Conservation (phyloP, 2,888 invertebrate genomes). For the Baronia brevicornis region DNA sequence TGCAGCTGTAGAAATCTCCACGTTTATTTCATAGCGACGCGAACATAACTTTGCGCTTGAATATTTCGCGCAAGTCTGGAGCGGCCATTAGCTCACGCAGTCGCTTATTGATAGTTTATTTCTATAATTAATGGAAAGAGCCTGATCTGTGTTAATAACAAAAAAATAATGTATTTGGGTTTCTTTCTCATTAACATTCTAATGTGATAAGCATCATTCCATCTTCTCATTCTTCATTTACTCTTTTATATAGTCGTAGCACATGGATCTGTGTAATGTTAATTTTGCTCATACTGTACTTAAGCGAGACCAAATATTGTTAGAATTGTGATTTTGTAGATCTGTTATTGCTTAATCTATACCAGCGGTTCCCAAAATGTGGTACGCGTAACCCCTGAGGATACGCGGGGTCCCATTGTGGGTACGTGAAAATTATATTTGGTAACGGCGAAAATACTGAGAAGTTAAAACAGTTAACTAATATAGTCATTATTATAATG, state of each 20-base stretch:
- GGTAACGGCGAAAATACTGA: no score
- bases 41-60: no score
- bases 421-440: no score
- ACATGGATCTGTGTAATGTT: constrained; percentile 34
- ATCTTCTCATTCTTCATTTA: constrained; percentile 5
- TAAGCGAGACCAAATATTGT: constrained; percentile 19
- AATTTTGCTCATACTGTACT: constrained; percentile 25
- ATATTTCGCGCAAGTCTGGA: no score
- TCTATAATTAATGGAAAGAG: no score
- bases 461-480: no score
- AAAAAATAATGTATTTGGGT: no score
- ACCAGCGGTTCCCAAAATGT: constrained; percentile 15
- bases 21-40: neutral
- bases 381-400: neutral
- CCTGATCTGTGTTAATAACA: no score
- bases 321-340: constrained; percentile 26
- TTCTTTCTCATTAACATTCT: no score
- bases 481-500: no score
- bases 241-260: constrained; percentile 14
- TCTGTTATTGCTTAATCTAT: constrained; percentile 19
- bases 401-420: no score
- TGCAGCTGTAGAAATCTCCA: neutral
- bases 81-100: no score
- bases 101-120: neutral
- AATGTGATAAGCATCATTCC: constrained; percentile 1